Conservation (phyloP, 2,888 invertebrate genomes). For the Monochamus alternatus region DNA sequence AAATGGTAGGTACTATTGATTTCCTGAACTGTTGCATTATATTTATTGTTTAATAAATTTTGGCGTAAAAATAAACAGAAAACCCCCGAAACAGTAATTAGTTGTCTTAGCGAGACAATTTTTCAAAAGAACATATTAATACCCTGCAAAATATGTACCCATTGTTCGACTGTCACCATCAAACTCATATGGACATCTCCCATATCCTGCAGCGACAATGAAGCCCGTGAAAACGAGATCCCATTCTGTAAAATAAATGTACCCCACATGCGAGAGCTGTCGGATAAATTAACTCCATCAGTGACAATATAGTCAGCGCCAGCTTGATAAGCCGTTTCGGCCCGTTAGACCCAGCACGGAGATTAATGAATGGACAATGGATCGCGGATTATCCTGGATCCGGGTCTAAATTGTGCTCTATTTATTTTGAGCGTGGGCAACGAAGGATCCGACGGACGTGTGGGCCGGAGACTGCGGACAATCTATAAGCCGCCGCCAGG, state of each 20-base stretch:
- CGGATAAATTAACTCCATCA: not conserved
- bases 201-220: not conserved
- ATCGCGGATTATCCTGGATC: conserved; percentile 1
- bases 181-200: too few relatives aligned
- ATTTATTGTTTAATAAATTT: too few relatives aligned
- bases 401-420: conserved; percentile 20
- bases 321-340: conserved; percentile 1
- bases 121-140: too few relatives aligned
- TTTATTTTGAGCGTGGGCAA: conserved; percentile 23
- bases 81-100: too few relatives aligned
- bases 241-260: too few relatives aligned
- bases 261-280: not conserved
- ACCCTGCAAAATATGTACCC: too few relatives aligned
- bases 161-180: too few relatives aligned
- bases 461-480: conserved; percentile 22
- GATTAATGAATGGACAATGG: conserved; percentile 15
- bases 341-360: not conserved
- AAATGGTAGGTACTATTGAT: too few relatives aligned
- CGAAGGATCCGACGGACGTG: not conserved
- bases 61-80: too few relatives aligned
- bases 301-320: conserved; percentile 8
- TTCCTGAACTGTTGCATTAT: too few relatives aligned
- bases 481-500: conserved; percentile 31
- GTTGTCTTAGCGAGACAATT: too few relatives aligned
- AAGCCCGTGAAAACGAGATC: too few relatives aligned